These are phyloP conservation scores for Nymphicus hollandicus DNA, from an alignment of 2,113 vertebrate species.

Conservation along the genomic window DNA sequence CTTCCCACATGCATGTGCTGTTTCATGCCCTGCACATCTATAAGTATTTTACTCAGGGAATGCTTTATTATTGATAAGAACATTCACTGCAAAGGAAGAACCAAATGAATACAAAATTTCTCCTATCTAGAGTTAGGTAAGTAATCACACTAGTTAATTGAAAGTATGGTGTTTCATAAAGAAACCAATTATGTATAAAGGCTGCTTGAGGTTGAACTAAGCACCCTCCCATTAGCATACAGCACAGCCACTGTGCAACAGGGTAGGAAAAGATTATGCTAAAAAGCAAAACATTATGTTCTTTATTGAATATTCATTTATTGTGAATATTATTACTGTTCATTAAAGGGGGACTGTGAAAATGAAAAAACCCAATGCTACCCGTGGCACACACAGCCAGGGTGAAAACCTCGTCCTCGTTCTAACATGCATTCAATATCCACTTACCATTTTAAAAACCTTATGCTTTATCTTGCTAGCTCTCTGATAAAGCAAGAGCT, in stretches of 20 bases:
- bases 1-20: neutral
- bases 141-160: constrained; percentile 4
- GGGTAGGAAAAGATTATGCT: neutral
- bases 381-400: neutral
- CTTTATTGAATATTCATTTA: neutral
- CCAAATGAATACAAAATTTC: neutral
- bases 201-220: neutral
- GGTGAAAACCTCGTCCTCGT: neutral
- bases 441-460: neutral
- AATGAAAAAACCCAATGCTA: neutral
- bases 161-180: neutral
- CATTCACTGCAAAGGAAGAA: constrained; percentile 5
- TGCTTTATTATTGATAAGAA: neutral
- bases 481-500: neutral
- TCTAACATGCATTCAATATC: neutral
- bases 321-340: neutral
- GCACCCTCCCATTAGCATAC: neutral
- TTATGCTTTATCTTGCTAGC: neutral
- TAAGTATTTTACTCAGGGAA: neutral
- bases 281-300: neutral
- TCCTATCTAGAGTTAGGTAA: neutral
- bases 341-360: neutral
- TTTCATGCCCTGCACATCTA: neutral
- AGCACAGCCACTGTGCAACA: neutral
- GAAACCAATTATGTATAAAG: neutral